These are phyloP conservation scores for Ferdinandea cuprea DNA, from an alignment of 2,888 invertebrate species.

Conservation along the genomic window DNA sequence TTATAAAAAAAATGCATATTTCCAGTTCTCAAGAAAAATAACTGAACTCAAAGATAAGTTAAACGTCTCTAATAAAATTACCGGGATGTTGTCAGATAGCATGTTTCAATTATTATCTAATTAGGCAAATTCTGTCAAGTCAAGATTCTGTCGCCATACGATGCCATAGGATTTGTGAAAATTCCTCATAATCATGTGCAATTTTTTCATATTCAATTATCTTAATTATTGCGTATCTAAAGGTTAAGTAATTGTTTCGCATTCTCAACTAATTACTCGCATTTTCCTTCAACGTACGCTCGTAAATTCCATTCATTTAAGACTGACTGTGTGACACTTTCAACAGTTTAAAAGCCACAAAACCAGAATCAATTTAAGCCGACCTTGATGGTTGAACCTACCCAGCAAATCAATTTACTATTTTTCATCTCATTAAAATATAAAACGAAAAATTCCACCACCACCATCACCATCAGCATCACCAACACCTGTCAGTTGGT, in stretches of 20 bases:
- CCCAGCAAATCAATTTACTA: constrained; percentile 32
- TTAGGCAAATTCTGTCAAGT: no score
- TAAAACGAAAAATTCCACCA: constrained; percentile 1
- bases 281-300: constrained; percentile 7
- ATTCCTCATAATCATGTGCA: no score
- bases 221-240: constrained; percentile 1
- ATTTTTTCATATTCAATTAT: neutral
- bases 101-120: no score
- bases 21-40: no score
- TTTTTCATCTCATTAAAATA: constrained; percentile 16
- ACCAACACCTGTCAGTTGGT: constrained; percentile 6
- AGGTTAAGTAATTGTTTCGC: neutral
- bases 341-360: constrained; percentile 12
- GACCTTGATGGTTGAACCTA: constrained; percentile 55
- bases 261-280: constrained; percentile 15
- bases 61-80: no score
- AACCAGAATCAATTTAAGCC: constrained; percentile 49
- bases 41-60: no score
- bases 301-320: constrained; percentile 8
- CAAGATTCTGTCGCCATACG: no score
- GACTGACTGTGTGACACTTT: constrained; percentile 31
- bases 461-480: no score
- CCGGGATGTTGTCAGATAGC: no score
- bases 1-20: no score
- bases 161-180: no score